Conservation (phyloP, 35 echinoderm and acorn worm genomes). For the Antedon bifida region DNA sequence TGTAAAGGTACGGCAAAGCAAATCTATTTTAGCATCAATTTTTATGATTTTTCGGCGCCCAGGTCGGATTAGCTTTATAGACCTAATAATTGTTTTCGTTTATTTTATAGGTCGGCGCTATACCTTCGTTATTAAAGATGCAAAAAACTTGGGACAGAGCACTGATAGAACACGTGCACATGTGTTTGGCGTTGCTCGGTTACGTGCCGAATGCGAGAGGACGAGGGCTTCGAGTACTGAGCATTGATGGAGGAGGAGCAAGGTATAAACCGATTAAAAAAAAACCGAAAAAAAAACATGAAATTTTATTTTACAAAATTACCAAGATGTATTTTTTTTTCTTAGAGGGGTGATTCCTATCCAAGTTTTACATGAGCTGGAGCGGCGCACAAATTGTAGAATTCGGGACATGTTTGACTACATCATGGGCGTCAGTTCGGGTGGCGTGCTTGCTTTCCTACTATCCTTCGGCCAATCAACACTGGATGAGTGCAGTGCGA, state of each 20-base stretch:
- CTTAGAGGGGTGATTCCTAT: constrained; percentile 79
- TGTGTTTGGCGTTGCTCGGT: constrained; percentile 50
- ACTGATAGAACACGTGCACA: constrained; percentile 27
- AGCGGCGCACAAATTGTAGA: constrained; percentile 26
- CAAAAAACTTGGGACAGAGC: constrained; percentile 19
- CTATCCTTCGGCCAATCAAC: constrained; percentile 42
- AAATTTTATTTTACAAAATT: too few species aligned
- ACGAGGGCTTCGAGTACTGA: constrained; percentile 55
- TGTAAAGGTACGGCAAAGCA: constrained; percentile 34
- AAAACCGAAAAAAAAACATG: too few species aligned
- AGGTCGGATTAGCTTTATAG: background rate
- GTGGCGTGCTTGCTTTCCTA: constrained; percentile 71
- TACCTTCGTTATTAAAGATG: constrained; percentile 53
- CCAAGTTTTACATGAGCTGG: constrained; percentile 49
- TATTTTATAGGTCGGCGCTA: constrained; percentile 45
- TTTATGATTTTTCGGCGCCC: background rate
- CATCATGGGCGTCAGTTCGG: constrained; percentile 83
- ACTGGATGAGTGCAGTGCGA: constrained; percentile 53
- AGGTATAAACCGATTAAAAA: too few species aligned
- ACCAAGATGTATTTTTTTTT: too few species aligned
- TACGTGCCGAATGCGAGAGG: constrained; percentile 63
- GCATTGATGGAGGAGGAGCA: constrained; percentile 84
- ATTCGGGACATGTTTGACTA: constrained; percentile 94
- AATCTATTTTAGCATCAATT: too few species aligned
- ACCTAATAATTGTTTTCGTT: background rate